Evolutionary conservation across 1,140 invertebrate genomes (phyloP), one percentile per base, ranked within the genome.

Genomic region (Doryteuthis pealeii): DNA sequence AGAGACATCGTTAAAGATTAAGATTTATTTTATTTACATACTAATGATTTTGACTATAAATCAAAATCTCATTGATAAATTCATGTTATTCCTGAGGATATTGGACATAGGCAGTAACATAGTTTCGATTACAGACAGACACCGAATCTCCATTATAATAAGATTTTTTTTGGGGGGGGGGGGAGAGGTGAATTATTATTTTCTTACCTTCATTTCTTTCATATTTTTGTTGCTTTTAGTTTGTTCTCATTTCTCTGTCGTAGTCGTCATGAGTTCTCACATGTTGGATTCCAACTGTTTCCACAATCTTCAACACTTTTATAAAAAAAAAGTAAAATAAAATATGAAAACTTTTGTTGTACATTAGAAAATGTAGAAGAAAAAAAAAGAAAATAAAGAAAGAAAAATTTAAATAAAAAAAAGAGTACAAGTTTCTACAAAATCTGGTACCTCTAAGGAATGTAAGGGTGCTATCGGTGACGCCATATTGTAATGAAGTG

Each of bases 181-280:
- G n/a, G n/a, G n/a, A n/a, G n/a, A n/a, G n/a, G n/a, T n/a, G n/a
- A n/a, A n/a, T n/a, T n/a, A n/a, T n/a, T n/a, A n/a, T n/a, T n/a
- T 40, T 12, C 35, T 76, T 77, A 79, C 79, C 75, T 76, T 81
- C 18, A 54, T 30, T 28, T 77, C 72, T 35, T 62, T 75, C 26
- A 30, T 65, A 83, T 77, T 30, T 92, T 92, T 80, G 93, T 91
- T 79, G 91, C 92, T 80, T 89, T 91, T 31, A 96, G 82, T 80
- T 94, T 92, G 73, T 90, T 89, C 91, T 87, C 12, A 96, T 87
- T 80, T 91, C 91, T 58, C 90, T 89, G 76, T 90, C 92, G 90
- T 93, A 95, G 68, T 96, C 94, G 14, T 93, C 91, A 1, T 91
- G 90, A 79, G 90, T 90, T 73, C 91, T 87, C 18, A 91, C 84